Conservation (phyloP, 1,140 invertebrate genomes). For the Sinonovacula constricta region DNA sequence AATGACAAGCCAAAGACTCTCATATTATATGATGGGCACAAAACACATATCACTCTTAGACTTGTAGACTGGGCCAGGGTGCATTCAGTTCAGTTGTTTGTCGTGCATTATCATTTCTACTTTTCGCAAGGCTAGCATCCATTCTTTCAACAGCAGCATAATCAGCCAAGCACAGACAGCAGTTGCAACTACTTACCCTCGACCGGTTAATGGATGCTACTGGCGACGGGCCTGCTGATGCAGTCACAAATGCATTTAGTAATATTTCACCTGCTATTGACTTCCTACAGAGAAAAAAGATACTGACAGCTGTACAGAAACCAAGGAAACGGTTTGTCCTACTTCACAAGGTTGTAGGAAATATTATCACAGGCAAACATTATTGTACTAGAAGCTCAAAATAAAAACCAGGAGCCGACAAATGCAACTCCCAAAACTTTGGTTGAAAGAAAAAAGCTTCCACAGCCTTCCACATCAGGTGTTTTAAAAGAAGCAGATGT, state of each 20-base stretch:
- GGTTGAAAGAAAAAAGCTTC: background rate
- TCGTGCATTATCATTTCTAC: slow-evolving; percentile 56
- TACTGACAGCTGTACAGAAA: background rate
- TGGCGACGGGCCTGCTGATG: background rate
- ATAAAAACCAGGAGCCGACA: background rate
- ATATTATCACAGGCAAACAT: background rate
- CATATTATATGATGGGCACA: slow-evolving; percentile 77
- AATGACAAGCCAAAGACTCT: slow-evolving; percentile 55
- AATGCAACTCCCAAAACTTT: background rate
- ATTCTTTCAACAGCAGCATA: background rate
- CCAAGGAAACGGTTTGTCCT: slow-evolving; percentile 24
- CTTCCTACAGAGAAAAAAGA: background rate
- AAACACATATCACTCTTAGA: slow-evolving; percentile 43
- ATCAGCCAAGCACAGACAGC: slow-evolving; percentile 21
- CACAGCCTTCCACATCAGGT: slow-evolving; percentile 6
- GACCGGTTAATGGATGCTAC: background rate
- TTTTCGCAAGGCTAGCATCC: slow-evolving; percentile 31
- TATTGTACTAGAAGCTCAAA: background rate
- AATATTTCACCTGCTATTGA: background rate
- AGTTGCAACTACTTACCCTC: background rate
- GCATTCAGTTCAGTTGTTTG: slow-evolving; percentile 52
- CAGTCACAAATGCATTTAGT: background rate
- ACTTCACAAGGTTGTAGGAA: background rate
- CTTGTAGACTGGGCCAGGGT: slow-evolving; percentile 37
- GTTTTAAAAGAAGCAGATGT: background rate